Conservation (phyloP, 2,888 invertebrate genomes). For the Cheilosia variabilis region DNA sequence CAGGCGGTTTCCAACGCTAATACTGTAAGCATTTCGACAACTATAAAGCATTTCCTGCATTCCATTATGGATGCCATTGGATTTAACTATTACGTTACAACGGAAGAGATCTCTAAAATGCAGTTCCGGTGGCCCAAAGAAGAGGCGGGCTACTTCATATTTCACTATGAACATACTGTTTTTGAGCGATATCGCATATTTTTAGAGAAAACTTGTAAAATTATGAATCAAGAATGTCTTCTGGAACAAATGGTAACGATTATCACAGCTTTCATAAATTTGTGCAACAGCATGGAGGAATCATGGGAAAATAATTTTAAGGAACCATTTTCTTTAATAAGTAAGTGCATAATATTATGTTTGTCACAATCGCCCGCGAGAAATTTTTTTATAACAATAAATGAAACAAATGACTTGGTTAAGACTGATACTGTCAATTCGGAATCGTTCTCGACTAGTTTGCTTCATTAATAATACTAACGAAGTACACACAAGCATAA, state of each 20-base stretch:
- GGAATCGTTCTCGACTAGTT: no score
- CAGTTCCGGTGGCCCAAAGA: constrained; percentile 41
- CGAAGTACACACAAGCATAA: no score
- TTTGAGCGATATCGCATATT: constrained; percentile 31
- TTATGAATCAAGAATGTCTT: constrained; percentile 7
- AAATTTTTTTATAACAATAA: no score
- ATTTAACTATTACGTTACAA: constrained; percentile 48
- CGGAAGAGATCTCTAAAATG: constrained; percentile 16
- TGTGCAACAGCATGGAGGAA: constrained; percentile 32
- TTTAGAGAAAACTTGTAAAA: constrained; percentile 17
- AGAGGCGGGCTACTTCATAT: constrained; percentile 13
- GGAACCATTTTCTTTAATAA: constrained; percentile 57
- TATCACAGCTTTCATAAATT: constrained; percentile 17
- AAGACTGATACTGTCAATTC: no score
- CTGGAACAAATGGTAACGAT: constrained; percentile 19
- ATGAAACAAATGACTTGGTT: no score
- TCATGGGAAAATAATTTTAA: constrained; percentile 39
- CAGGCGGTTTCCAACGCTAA: constrained; percentile 4
- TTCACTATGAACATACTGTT: not conserved
- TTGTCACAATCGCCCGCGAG: no score
- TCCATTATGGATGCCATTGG: constrained; percentile 63
- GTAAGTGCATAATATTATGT: constrained; percentile 14
- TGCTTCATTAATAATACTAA: no score
- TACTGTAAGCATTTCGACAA: constrained; percentile 4
- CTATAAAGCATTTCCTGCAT: constrained; percentile 37